phyloP scores from a whole-genome alignment of 2,113 vertebrate genomes.

The Pelecanus crispus region DNA sequence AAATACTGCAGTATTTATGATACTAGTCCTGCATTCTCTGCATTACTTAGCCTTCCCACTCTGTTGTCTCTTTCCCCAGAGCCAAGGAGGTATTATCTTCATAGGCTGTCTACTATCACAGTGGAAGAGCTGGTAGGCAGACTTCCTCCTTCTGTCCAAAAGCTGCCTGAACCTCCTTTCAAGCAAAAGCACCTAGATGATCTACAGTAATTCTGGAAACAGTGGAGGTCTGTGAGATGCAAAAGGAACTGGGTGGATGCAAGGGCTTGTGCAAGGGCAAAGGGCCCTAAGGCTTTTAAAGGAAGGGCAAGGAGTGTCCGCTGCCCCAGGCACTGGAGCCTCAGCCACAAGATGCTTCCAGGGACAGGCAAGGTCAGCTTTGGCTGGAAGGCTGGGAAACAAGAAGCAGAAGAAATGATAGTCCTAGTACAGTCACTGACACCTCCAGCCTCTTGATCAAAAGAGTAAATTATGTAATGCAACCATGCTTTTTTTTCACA shows the following conservation, averaged over 20 bases:
- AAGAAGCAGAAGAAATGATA: neutral
- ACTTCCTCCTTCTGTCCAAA: neutral
- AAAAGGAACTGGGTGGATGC: neutral
- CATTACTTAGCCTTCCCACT: neutral
- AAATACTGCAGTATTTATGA: neutral
- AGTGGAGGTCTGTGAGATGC: neutral
- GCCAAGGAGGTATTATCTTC: neutral
- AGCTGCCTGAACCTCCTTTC: neutral
- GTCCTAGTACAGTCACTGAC: neutral
- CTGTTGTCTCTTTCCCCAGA: neutral
- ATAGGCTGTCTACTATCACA: neutral
- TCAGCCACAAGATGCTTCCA: neutral
- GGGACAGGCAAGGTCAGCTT: neutral
- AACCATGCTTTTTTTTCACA: neutral
- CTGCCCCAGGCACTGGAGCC: neutral
- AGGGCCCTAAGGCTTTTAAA: neutral
- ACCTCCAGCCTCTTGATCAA: neutral
- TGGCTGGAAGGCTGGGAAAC: neutral
- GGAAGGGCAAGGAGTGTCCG: neutral
- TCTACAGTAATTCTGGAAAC: neutral
- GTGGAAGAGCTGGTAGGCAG: neutral
- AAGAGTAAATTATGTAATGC: neutral
- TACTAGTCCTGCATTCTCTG: neutral
- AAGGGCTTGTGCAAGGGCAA: neutral
- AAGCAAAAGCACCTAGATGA: neutral